Evolutionary conservation across 2,888 invertebrate species (phyloP).

Genomic region (Ormyrus labotus): DNA sequence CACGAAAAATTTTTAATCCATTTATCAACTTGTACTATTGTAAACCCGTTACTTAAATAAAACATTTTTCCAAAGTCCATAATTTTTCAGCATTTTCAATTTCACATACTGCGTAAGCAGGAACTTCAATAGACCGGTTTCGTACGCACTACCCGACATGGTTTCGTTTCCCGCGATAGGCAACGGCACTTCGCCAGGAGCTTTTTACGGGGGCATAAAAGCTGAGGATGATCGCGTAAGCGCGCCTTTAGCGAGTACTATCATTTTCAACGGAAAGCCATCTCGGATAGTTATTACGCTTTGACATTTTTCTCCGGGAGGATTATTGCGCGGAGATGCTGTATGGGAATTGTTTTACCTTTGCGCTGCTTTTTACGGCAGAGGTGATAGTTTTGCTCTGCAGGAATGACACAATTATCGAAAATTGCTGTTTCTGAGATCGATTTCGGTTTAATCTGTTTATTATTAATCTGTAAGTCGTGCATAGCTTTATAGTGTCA

Average conservation of each 20-base stretch:
- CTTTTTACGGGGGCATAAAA: conserved; percentile 29
- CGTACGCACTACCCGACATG: neutral
- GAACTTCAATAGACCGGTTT: conserved; percentile 10
- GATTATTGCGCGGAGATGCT: neutral
- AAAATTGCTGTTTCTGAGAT: no score
- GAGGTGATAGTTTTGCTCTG: no score
- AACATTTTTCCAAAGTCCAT: no score
- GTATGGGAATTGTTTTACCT: neutral
- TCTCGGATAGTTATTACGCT: neutral
- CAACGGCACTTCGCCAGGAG: conserved; percentile 3
- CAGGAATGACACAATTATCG: no score
- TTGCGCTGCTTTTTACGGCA: neutral
- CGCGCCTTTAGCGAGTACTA: conserved; percentile 16
- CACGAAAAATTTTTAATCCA: no score
- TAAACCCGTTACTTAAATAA: no score
- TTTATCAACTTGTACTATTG: no score
- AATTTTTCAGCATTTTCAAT: no score
- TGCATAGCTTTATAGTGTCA: no score
- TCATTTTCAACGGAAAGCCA: neutral
- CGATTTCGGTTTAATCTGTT: no score
- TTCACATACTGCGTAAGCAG: no score
- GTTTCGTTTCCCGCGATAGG: conserved; percentile 27
- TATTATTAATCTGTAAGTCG: no score
- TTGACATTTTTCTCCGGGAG: conserved; percentile 2
- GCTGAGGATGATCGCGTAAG: neutral